phyloP scores from a whole-genome alignment of 2,797 vertebrate species.

The Stomatorhinus walkeri region DNA sequence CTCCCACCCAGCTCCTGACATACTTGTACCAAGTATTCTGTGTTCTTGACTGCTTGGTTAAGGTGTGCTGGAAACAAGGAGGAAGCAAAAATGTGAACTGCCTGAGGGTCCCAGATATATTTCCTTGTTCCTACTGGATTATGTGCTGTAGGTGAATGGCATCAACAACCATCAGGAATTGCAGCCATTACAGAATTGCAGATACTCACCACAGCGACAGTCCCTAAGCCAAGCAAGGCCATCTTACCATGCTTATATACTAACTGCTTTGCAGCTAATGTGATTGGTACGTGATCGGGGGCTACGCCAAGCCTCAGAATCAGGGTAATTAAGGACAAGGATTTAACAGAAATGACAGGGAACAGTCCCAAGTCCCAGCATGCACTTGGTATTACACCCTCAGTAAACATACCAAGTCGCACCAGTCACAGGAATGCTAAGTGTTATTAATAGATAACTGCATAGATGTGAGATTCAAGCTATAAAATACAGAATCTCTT shows the following conservation, averaged over 20 bases:
- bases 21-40: not conserved
- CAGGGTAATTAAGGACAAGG: not conserved
- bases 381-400: not conserved
- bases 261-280: not conserved
- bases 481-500: not conserved
- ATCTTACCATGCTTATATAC: not conserved
- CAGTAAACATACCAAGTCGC: not conserved
- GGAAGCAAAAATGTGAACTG: not conserved
- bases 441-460: slow-evolving; percentile 1
- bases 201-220: not conserved
- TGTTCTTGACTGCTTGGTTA: not conserved
- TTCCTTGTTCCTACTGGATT: not conserved
- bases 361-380: not conserved
- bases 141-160: not conserved
- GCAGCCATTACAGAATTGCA: not conserved
- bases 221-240: not conserved
- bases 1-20: not conserved
- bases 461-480: not conserved
- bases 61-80: not conserved
- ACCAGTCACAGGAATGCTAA: not conserved
- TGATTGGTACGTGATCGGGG: not conserved
- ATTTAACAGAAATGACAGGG: not conserved
- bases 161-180: not conserved
- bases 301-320: not conserved
- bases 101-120: not conserved